phyloP scores from a whole-genome alignment of 2,888 invertebrate species.

The Tribolium freemani region DNA sequence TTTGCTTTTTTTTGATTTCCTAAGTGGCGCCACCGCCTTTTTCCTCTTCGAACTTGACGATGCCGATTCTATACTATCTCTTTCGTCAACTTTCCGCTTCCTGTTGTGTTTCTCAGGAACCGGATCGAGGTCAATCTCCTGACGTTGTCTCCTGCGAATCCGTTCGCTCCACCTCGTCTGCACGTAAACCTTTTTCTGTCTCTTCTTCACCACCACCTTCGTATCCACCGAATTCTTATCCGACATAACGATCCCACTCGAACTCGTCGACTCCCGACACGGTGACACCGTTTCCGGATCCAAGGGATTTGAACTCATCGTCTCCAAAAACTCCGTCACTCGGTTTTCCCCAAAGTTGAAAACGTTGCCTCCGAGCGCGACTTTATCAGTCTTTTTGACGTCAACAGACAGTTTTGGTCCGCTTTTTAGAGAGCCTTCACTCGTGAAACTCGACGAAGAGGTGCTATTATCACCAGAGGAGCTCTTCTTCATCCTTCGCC shows the following conservation, averaged over 20 bases:
- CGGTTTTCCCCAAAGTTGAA: conserved; percentile 69
- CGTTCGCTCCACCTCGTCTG: conserved; percentile 65
- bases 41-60: conserved; percentile 45
- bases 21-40: conserved; percentile 3
- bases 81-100: conserved; percentile 56
- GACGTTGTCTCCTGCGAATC: conserved; percentile 58
- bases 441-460: conserved; percentile 65
- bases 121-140: conserved; percentile 61
- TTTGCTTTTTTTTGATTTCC: conserved; percentile 46
- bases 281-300: conserved; percentile 50
- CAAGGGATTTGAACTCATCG: conserved; percentile 61
- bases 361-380: conserved; percentile 56
- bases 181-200: conserved; percentile 54
- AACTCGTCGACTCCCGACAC: conserved; percentile 57
- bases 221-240: conserved; percentile 53
- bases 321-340: conserved; percentile 69
- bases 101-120: conserved; percentile 43
- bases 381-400: conserved; percentile 56
- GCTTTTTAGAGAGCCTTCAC: conserved; percentile 64
- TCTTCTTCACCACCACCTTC: conserved; percentile 49
- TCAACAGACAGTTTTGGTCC: conserved; percentile 56
- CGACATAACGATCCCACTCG: conserved; percentile 61
- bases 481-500: conserved; percentile 75
- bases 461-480: conserved; percentile 66
- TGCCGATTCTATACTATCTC: conserved; percentile 34